Evolutionary conservation across 2,113 vertebrate genomes (phyloP).

Genomic region (Paratilapia polleni): DNA sequence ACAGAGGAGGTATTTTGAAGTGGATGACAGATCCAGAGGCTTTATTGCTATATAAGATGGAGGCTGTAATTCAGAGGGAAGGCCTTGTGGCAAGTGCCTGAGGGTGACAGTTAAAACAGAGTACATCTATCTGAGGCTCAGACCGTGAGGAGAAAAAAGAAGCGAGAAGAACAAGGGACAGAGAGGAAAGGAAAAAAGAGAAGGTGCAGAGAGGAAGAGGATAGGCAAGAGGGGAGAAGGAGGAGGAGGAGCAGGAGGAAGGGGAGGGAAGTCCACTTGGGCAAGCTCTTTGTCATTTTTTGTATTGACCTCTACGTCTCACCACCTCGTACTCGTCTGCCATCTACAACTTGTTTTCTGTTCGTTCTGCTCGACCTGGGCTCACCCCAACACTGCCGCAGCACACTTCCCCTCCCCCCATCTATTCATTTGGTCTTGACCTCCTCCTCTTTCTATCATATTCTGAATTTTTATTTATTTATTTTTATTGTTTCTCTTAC

Average conservation of each 20-base stretch:
- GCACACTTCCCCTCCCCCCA: not conserved
- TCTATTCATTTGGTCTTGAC: constrained; percentile 5
- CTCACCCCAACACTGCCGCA: not conserved
- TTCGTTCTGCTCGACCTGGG: constrained; percentile 29
- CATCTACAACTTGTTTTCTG: constrained; percentile 43
- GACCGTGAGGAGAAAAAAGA: not conserved
- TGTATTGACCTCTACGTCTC: constrained; percentile 36
- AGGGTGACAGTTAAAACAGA: constrained; percentile 25
- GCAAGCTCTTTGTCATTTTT: constrained; percentile 48
- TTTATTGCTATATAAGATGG: constrained; percentile 8
- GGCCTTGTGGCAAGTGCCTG: constrained; percentile 2
- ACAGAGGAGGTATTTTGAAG: not conserved
- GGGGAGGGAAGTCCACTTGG: constrained; percentile 32
- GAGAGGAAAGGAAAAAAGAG: not conserved
- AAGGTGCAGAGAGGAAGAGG: not conserved
- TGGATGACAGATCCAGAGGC: not conserved
- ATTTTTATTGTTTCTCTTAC: not conserved
- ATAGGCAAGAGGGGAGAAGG: not conserved
- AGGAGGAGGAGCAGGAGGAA: too few species aligned
- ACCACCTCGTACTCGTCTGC: constrained; percentile 29
- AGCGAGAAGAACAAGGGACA: not conserved
- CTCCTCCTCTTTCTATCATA: not conserved
- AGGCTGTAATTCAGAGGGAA: constrained; percentile 28
- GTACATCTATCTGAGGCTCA: constrained; percentile 7
- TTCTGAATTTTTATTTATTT: not conserved